A percentile compares a stretch with the other conserved stretches of the same genome.
Conservation (phyloP, 2,888 invertebrate species). For the Cerceris rybyensis region DNA sequence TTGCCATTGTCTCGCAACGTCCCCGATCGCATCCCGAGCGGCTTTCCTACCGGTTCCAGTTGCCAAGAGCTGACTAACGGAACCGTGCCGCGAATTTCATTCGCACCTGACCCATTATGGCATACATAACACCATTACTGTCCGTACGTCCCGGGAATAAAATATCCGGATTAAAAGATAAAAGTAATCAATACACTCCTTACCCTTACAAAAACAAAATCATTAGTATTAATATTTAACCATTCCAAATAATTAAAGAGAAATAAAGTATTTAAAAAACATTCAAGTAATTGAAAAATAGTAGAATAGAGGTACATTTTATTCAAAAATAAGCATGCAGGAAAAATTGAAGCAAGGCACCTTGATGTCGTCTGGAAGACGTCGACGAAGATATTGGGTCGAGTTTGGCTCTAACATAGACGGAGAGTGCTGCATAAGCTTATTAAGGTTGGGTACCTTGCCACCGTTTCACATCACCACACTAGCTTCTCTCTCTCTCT, state of each 20-base stretch:
- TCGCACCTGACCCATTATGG: conserved; percentile 69
- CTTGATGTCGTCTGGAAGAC: conserved; percentile 53
- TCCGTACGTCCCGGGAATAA: conserved; percentile 3
- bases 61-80: conserved; percentile 79
- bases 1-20: conserved; percentile 78
- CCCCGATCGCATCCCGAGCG: conserved; percentile 74
- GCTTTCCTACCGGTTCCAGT: conserved; percentile 60
- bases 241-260: no score
- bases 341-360: conserved; percentile 18
- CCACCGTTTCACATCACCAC: conserved; percentile 56
- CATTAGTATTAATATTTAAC: no score
- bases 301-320: not conserved
- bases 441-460: conserved; percentile 73
- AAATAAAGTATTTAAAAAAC: no score
- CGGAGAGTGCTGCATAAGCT: conserved; percentile 80
- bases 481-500: conserved; percentile 39
- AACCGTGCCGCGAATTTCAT: conserved; percentile 73
- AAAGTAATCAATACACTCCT: no score
- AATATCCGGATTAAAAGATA: not conserved
- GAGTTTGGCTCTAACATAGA: conserved; percentile 66
- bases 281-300: not conserved
- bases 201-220: no score
- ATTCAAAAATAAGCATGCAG: conserved; percentile 4
- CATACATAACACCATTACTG: conserved; percentile 34
- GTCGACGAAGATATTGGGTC: conserved; percentile 62